Base-by-base conservation (phyloP, 2,797 vertebrate species). In the Manis pentadactyla region DNA sequence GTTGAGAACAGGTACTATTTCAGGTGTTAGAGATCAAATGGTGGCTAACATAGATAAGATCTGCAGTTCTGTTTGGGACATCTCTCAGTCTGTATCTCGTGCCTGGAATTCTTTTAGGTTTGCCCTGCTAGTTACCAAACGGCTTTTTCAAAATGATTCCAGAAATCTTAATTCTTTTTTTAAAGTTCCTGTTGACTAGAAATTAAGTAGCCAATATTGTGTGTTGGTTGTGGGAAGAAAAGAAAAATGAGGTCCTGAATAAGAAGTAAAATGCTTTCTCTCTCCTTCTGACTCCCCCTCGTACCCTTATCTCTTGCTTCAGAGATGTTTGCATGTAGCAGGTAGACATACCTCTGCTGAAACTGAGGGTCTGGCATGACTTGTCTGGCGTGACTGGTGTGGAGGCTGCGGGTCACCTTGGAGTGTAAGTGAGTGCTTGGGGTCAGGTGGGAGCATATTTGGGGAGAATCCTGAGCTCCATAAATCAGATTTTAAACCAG, bases 71-170 rank as follows among this genome's bases (percentile, higher is more conserved):
- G 14, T 27, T 14, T 73, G 31, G 25, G 37, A 23, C 29, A 57
- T 81, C 37, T 78, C 42, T 93, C 68, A 46, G 29, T 78, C 64
- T 81, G 1, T 63, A 42, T 79, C 42, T 77, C n/a, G 49, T 77
- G 15, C 61, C 71, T 69, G 39, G 68, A 84, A 68, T 90, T 59
- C 39, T 85, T 69, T 87, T 42, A 63, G 46, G 21, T 37, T 74
- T 63, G 49, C 25, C 9, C 18, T 78, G 13, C 37, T 77, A 57
- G 49, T 74, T 82, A 92, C 51, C 37, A 55, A 82, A 19, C 46
- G 88, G 4, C 46, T 89, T 93, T 93, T 46, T 93, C 71, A 55
- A 73, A 64, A 64, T 84, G 14, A 93, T 88, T 93, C 31, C n/a
- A 55, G n/a, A 71, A 77, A 53, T 78, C 64, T 84, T 87, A 77